These are phyloP conservation scores for Cheirogaleus major DNA, from an alignment of 2,797 vertebrate species.

Conservation along the genomic window DNA sequence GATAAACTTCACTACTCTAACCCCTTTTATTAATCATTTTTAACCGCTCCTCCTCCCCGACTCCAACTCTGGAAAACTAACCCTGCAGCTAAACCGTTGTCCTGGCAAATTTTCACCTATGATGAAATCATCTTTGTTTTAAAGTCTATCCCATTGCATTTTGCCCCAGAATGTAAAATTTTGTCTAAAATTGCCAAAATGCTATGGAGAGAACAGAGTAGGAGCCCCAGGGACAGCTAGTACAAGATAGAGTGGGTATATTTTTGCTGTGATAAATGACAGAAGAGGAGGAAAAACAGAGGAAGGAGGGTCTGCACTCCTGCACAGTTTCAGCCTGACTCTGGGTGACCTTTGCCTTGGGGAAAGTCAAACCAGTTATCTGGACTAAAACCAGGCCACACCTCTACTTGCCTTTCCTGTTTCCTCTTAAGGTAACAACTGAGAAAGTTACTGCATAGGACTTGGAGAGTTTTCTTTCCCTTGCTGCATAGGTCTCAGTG, in stretches of 20 bases:
- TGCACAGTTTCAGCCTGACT: neutral
- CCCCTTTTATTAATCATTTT: neutral
- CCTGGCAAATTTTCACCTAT: neutral
- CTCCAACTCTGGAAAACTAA: neutral
- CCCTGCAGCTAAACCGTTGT: neutral
- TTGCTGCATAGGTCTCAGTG: neutral
- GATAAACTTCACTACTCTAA: neutral
- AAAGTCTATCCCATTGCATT: neutral
- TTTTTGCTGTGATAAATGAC: neutral
- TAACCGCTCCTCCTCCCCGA: neutral
- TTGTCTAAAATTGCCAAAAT: neutral
- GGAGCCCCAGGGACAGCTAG: neutral
- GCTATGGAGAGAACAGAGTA: neutral
- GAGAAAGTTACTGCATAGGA: neutral
- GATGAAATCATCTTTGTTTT: neutral
- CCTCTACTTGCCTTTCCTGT: neutral
- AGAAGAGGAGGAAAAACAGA: neutral
- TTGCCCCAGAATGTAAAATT: neutral
- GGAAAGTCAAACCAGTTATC: neutral
- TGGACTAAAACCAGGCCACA: neutral
- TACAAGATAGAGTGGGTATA: neutral
- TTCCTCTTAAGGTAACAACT: neutral
- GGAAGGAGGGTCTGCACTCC: neutral
- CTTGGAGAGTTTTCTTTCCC: neutral
- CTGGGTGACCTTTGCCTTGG: neutral